Evolutionary conservation across 2,888 invertebrate species (phyloP).

Genomic region (Ethmia dodecea): DNA sequence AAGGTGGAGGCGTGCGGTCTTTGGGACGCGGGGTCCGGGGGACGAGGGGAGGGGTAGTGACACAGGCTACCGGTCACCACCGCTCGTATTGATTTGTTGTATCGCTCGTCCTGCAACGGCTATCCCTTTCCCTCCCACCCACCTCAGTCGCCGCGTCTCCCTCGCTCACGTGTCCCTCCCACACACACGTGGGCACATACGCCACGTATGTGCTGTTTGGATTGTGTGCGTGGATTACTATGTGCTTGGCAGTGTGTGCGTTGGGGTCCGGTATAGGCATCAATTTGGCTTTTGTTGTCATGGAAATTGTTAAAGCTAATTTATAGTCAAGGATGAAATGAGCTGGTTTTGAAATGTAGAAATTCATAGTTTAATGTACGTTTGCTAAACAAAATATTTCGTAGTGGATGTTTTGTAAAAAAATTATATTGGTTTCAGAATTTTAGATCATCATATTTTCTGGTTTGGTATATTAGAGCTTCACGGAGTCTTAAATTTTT

Average conservation of each 20-base stretch:
- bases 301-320: too few species aligned
- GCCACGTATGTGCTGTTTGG: conserved; percentile 39
- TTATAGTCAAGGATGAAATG: too few species aligned
- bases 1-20: conserved; percentile 73
- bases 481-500: too few species aligned
- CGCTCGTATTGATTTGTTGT: conserved; percentile 79
- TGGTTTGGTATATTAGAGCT: too few species aligned
- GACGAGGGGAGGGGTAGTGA: conserved; percentile 54
- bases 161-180: conserved; percentile 54
- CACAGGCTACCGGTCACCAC: conserved; percentile 79
- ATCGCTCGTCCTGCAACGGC: conserved; percentile 75
- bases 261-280: conserved; percentile 56
- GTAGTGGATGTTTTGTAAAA: too few species aligned
- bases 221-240: conserved; percentile 37
- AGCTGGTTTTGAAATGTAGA: too few species aligned
- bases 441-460: too few species aligned
- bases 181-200: conserved; percentile 63
- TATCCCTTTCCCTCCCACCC: conserved; percentile 56
- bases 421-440: too few species aligned
- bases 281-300: background rate
- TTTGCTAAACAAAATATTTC: too few species aligned
- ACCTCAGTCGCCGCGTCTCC: conserved; percentile 31
- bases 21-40: conserved; percentile 33
- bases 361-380: too few species aligned
- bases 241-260: conserved; percentile 51